Evolutionary conservation across 2,797 vertebrate genomes (phyloP), one percentile per base, ranked within the genome.

Genomic region (Melanotaenia boesemani): DNA sequence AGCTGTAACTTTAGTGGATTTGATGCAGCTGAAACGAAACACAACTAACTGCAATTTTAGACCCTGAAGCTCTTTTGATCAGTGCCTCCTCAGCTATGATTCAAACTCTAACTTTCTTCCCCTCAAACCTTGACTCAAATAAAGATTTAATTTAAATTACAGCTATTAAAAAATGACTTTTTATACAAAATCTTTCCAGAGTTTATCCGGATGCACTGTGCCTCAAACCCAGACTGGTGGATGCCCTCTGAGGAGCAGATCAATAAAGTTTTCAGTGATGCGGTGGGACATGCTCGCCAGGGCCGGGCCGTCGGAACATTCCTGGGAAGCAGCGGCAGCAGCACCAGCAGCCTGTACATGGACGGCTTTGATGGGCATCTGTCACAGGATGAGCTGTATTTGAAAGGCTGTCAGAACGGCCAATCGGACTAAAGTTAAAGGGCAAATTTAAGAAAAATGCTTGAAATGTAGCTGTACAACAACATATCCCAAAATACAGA

Each of bases 241-340:
- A 99, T 99, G 98, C 98, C 98, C 0, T 99, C 98, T 0, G 98
- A 99, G 84, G 98, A 99, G 92, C 98, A 99, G 91, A 99, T 99
- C 81, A 99, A 99, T 94, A 99, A 99, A 84, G 98, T 99, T 44
- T 99, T 99, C 95, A 99, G 98, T 1, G 98, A 99, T 0, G 98
- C 98, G 0, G 98, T 99, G 22, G 98, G 98, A 16, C 98, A 99
- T 0, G 98, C 98, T 30, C 96, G 98, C 2, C 98, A 99, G 91
- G 98, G 98, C 63, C 96, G 98, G 5, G 98, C 98, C 0, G 97
- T 99, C 64, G 97, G 96, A 34, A 97, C 97, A 15, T 99, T 99
- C 82, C 71, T 94, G 79, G 73, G 93, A 80, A 90, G 91, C 83
- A 91, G 91, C 54, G 86, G 92, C 85, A 94, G 93, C 85, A 91